These are phyloP conservation scores for Tridacna crocea DNA, from an alignment of 2,888 invertebrate species.

Conservation along the genomic window DNA sequence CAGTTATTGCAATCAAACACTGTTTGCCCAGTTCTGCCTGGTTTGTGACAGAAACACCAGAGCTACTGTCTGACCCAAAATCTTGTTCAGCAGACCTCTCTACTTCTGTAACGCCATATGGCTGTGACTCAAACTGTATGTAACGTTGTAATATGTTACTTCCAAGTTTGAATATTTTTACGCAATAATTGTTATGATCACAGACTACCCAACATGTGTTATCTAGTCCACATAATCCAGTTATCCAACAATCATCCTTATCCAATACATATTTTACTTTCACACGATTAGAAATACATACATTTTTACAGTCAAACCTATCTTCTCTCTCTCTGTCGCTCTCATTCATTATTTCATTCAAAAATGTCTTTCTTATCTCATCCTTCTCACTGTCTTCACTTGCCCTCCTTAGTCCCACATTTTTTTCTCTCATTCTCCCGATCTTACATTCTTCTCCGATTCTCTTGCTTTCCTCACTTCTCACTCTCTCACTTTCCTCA, in stretches of 20 bases:
- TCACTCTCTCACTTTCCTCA: too few species aligned
- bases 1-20: neutral
- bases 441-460: too few species aligned
- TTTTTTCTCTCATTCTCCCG: too few species aligned
- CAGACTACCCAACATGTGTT: neutral
- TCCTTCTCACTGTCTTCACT: neutral
- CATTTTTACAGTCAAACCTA: neutral
- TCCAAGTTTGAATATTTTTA: neutral
- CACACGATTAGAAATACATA: neutral
- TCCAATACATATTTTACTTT: constrained; percentile 1
- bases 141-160: constrained; percentile 3
- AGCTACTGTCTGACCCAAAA: neutral
- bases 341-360: neutral
- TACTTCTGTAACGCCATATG: neutral
- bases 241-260: neutral
- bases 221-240: neutral
- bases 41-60: neutral
- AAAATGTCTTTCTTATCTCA: neutral
- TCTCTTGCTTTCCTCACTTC: too few species aligned
- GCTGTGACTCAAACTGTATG: neutral
- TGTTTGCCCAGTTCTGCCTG: neutral
- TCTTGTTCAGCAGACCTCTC: neutral
- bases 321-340: neutral
- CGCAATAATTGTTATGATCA: neutral
- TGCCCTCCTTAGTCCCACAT: neutral